These are phyloP conservation scores for Denticeps clupeoides DNA, from an alignment of 2,797 vertebrate species.

Conservation along the genomic window DNA sequence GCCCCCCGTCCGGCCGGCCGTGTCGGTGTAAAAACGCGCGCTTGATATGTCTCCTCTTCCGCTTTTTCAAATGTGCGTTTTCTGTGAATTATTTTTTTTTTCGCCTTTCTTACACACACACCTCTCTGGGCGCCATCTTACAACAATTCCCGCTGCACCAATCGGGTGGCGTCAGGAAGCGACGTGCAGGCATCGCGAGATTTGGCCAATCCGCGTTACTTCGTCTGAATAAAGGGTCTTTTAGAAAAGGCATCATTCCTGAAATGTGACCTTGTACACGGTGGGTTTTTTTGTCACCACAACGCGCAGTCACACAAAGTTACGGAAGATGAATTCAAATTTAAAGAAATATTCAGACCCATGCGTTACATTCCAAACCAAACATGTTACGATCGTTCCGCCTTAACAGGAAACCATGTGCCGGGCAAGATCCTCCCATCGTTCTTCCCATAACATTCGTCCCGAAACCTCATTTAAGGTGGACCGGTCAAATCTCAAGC, in stretches of 20 bases:
- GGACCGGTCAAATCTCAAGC: too few relatives aligned
- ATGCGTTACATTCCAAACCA: too few relatives aligned
- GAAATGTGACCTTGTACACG: too few relatives aligned
- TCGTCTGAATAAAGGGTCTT: constrained; percentile 64
- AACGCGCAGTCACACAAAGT: too few relatives aligned
- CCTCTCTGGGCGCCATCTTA: constrained; percentile 91
- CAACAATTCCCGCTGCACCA: constrained; percentile 70
- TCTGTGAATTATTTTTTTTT: constrained; percentile 37
- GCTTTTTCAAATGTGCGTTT: too few relatives aligned
- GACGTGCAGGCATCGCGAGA: constrained; percentile 53
- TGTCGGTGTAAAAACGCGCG: constrained; percentile 22
- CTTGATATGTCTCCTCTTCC: constrained; percentile 21
- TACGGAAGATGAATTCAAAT: too few relatives aligned
- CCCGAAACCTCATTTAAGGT: constrained; percentile 51
- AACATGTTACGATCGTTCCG: too few relatives aligned
- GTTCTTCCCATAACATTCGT: constrained; percentile 30
- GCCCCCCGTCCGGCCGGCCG: constrained; percentile 8
- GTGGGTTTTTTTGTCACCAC: too few relatives aligned
- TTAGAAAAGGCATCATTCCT: too few relatives aligned
- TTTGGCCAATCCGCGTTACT: not conserved
- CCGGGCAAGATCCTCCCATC: constrained; percentile 37
- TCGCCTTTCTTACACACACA: constrained; percentile 67
- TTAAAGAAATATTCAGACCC: too few relatives aligned
- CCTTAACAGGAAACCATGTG: constrained; percentile 49
- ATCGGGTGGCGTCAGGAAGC: constrained; percentile 45